Evolutionary conservation across 2,797 vertebrate genomes (phyloP).

Genomic region (Carcharodon carcharias): DNA sequence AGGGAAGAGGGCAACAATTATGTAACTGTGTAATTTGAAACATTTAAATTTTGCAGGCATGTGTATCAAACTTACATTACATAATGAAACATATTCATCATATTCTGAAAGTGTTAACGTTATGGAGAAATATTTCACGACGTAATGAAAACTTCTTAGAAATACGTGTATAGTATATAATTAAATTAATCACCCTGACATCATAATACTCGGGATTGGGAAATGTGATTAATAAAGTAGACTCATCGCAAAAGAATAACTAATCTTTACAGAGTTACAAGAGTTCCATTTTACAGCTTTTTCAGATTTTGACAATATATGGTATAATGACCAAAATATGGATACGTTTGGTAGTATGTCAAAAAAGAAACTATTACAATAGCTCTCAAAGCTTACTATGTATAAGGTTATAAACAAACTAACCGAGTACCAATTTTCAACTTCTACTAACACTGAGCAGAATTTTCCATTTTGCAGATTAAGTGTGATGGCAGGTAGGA

Average conservation of each 20-base stretch:
- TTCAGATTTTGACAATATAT: background rate
- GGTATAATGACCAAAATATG: background rate
- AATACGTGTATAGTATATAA: background rate
- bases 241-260: background rate
- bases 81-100: slow-evolving; percentile 19
- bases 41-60: background rate
- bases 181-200: background rate
- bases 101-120: background rate
- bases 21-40: slow-evolving; percentile 11
- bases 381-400: background rate
- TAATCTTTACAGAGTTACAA: background rate
- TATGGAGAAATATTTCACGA: slow-evolving; percentile 5
- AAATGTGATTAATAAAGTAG: background rate
- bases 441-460: background rate
- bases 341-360: background rate
- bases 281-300: background rate
- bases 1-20: slow-evolving; percentile 6
- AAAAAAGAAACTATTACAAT: background rate
- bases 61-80: background rate
- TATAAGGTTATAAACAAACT: background rate
- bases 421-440: background rate
- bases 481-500: too few species aligned
- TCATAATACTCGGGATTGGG: background rate
- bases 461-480: too few species aligned
- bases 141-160: background rate